Percentiles rank a stretch among this genome's conserved stretches.
These are phyloP conservation scores for Xenus cinereus DNA, from an alignment of 2,113 vertebrate species.

Conservation along the genomic window DNA sequence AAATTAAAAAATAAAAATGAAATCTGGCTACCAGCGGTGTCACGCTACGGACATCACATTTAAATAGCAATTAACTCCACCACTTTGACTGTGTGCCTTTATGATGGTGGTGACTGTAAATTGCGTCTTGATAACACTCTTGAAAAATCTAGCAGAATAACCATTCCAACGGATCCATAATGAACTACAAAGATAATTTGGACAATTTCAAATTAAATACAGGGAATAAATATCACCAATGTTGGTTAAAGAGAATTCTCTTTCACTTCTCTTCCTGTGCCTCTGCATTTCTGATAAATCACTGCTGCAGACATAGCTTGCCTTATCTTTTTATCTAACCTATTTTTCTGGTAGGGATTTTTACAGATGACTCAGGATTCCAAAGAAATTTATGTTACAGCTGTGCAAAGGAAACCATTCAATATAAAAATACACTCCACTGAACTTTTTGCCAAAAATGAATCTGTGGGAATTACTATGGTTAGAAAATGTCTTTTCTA, in stretches of 20 bases:
- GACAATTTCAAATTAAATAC: slow-evolving; percentile 14
- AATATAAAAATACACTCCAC: background rate
- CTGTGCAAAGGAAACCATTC: background rate
- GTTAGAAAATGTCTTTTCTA: background rate
- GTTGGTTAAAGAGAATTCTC: background rate
- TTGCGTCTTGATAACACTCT: background rate
- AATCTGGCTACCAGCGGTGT: slow-evolving; percentile 18
- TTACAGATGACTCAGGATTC: background rate
- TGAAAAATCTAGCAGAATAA: background rate
- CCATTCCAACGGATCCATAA: slow-evolving; percentile 30
- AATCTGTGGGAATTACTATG: slow-evolving; percentile 22
- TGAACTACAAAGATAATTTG: slow-evolving; percentile 28
- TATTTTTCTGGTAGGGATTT: background rate
- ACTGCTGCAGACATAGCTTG: background rate
- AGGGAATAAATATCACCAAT: slow-evolving; percentile 42
- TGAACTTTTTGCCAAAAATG: slow-evolving; percentile 59
- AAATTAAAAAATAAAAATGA: slow-evolving; percentile 14
- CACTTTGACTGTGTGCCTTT: background rate
- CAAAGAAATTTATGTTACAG: background rate
- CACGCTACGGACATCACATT: background rate
- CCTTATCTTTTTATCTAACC: background rate
- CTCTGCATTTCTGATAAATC: background rate
- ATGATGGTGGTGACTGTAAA: background rate
- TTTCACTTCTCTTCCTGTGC: background rate
- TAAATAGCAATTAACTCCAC: slow-evolving; percentile 35